Evolutionary conservation across 2,113 vertebrate genomes (phyloP).

Genomic region (Pituophis catenifer): DNA sequence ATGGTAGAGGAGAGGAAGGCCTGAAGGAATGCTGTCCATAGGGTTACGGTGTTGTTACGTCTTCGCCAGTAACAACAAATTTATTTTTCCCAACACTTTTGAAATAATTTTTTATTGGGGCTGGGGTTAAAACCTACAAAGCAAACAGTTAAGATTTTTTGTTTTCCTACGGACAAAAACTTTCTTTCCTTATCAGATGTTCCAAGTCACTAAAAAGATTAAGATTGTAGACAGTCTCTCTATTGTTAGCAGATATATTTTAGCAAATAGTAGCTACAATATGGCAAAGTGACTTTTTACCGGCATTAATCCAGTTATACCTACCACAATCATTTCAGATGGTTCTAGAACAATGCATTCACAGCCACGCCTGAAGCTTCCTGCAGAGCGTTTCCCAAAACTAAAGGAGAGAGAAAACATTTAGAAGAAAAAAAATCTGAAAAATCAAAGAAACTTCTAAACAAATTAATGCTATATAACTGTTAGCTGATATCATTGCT

Average conservation of each 20-base stretch:
- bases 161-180: neutral
- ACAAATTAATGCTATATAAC: constrained; percentile 14
- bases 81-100: neutral
- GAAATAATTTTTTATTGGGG: neutral
- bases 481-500: neutral
- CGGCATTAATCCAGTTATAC: constrained; percentile 43
- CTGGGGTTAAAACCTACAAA: neutral
- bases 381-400: constrained; percentile 96
- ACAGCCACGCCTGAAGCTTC: constrained; percentile 94
- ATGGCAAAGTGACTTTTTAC: neutral
- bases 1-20: too few species aligned
- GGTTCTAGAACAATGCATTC: constrained; percentile 99
- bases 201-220: neutral
- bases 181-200: neutral
- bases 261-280: neutral
- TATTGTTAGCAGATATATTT: neutral
- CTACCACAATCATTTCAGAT: constrained; percentile 99
- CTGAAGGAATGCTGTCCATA: too few species aligned
- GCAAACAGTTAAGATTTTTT: neutral
- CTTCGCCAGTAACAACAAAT: neutral
- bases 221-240: neutral
- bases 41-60: too few species aligned
- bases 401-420: constrained; percentile 64
- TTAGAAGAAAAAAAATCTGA: constrained; percentile 37
- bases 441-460: constrained; percentile 20